These are phyloP conservation scores for Heterochromis multidens DNA, from an alignment of 2,113 vertebrate species.

Conservation along the genomic window DNA sequence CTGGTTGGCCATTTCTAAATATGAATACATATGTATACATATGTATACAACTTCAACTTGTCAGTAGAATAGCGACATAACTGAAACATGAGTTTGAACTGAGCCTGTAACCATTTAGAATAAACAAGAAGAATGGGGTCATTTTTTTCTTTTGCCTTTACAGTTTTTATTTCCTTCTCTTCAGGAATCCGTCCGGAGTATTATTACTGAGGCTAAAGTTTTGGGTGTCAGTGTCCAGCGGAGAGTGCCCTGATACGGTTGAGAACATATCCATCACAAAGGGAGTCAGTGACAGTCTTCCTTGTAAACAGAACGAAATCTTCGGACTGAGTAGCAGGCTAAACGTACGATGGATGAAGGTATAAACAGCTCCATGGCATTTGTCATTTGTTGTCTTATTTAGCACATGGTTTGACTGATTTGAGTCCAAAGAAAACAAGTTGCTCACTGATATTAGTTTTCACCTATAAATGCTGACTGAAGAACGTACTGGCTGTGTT, in stretches of 20 bases:
- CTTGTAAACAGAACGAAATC: constrained; percentile 49
- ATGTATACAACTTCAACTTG: background rate
- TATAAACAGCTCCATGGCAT: background rate
- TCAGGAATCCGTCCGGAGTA: background rate
- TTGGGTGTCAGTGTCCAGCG: constrained; percentile 41
- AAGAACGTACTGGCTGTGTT: background rate
- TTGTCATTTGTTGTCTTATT: background rate
- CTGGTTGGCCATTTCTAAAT: background rate
- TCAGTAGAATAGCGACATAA: background rate
- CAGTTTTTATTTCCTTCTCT: background rate
- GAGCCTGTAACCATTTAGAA: background rate
- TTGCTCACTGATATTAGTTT: background rate
- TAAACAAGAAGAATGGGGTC: background rate
- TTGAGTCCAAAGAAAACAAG: background rate
- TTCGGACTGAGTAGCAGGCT: background rate
- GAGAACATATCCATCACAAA: background rate
- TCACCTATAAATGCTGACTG: background rate
- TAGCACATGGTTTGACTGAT: background rate
- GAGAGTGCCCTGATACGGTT: constrained; percentile 23
- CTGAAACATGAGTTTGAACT: background rate
- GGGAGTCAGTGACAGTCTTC: background rate
- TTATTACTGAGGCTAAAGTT: background rate
- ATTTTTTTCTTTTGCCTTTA: background rate
- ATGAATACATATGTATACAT: background rate
- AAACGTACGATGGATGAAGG: constrained; percentile 67